Evolutionary conservation across 2,113 vertebrate species (phyloP), one percentile per base, ranked within the genome.

Genomic region (Pangasianodon hypophthalmus): DNA sequence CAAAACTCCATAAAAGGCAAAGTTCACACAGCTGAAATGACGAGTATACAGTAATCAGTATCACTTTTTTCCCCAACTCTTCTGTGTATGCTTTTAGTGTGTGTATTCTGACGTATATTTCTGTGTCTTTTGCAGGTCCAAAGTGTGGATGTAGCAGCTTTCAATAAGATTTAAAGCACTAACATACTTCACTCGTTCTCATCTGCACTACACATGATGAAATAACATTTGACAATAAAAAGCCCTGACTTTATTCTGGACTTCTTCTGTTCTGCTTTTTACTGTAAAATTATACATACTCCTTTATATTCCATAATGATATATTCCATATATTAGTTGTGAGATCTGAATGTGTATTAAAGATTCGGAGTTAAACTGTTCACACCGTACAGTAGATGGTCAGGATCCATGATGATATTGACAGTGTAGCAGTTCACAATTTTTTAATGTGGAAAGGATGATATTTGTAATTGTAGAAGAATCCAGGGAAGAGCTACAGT

Each of bases 101-200:
- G 16, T 50, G 77, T 64, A 26, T 24, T 44, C 48, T 88, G 7
- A 58, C 29, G 4, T 26, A 9, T 32, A 8, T 44, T 26, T 86
- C n/a, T 18, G 24, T 71, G 80, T 89, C 58, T 46, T 86, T 93
- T 95, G 0, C 96, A 99, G 98, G 96, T 99, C 95, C 98, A 99
- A 94, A 99, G 98, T 0, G 96, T 99, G 0, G 98, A 99, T 93
- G 97, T 99, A 0, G 98, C 98, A 85, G 98, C 98, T 60, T 99
- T 99, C 96, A 99, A 99, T 95, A 99, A 99, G 96, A 98, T 99
- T 95, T 99, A 84, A 90, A 60, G 64, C 77, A 90, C 86, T 86
- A 2, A 58, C n/a, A 16, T 4, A 58, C 58, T 18, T 94, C 96
- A 82, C 60, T 83, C n/a, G 18, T 58, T 67, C 62, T 58, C 50